Evolutionary conservation across 2,888 invertebrate genomes (phyloP).

Genomic region (Cepaea hortensis): DNA sequence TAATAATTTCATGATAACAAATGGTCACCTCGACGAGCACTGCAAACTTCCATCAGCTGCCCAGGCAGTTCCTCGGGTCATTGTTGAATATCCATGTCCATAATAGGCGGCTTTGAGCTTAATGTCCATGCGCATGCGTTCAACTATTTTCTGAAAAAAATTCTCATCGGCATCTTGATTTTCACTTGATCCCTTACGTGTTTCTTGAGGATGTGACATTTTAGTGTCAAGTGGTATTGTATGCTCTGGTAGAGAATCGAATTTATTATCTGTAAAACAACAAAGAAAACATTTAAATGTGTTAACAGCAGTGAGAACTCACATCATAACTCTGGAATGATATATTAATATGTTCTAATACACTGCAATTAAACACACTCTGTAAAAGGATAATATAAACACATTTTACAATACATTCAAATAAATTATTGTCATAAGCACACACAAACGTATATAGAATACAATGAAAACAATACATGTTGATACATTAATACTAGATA

Average conservation of each 20-base stretch:
- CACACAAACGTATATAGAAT: no score
- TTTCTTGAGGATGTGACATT: background rate
- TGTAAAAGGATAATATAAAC: background rate
- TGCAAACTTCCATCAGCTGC: background rate
- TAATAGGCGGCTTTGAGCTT: background rate
- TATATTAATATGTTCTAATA: no score
- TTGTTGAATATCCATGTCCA: background rate
- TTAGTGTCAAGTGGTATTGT: background rate
- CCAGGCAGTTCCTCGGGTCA: background rate
- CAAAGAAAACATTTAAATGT: no score
- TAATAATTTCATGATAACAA: no score
- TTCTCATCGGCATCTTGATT: constrained; percentile 33
- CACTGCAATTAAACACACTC: background rate
- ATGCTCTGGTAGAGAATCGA: background rate
- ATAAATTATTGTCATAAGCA: no score
- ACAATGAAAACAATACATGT: no score
- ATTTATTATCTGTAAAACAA: no score
- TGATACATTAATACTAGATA: no score
- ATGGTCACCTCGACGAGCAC: background rate
- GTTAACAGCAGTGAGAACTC: no score
- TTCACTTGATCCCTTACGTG: background rate
- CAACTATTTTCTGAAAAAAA: constrained; percentile 30
- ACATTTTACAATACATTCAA: no score
- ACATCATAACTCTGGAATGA: no score
- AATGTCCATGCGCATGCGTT: constrained; percentile 39